Conservation (phyloP, 2,888 invertebrate genomes). For the Melipona bicolor region DNA sequence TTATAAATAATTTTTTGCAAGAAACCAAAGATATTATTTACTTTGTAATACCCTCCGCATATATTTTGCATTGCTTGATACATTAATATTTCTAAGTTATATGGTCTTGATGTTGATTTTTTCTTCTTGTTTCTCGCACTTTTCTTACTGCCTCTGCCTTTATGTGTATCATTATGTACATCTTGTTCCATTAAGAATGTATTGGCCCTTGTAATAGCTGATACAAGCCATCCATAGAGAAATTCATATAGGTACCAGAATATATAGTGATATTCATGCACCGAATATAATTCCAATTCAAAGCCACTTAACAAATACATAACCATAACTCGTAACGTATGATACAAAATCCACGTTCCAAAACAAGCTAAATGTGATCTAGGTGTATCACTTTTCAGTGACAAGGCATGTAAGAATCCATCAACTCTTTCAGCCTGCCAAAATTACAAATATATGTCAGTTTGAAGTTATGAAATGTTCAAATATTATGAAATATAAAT, state of each 20-base stretch:
- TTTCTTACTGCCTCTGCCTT: constrained; percentile 84
- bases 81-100: constrained; percentile 93
- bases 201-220: constrained; percentile 95
- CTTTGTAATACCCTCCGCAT: constrained; percentile 98
- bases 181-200: constrained; percentile 92
- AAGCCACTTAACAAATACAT: constrained; percentile 97
- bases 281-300: constrained; percentile 97
- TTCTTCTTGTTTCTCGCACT: constrained; percentile 89
- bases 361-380: constrained; percentile 93
- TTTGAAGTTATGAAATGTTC: constrained; percentile 1
- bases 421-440: constrained; percentile 95
- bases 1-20: not conserved
- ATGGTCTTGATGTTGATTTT: constrained; percentile 88
- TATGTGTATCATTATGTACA: constrained; percentile 84
- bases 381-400: constrained; percentile 88
- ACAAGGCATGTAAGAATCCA: constrained; percentile 90
- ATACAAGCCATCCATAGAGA: constrained; percentile 96
- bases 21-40: constrained; percentile 75
- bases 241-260: constrained; percentile 98
- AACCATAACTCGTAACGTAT: constrained; percentile 96
- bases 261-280: constrained; percentile 98
- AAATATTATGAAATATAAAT: constrained; percentile 17
- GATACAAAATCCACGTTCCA: constrained; percentile 98
- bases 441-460: constrained; percentile 24
- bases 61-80: constrained; percentile 97